phyloP scores from a whole-genome alignment of 2,888 invertebrate genomes.

The Zaprionus lineosus region DNA sequence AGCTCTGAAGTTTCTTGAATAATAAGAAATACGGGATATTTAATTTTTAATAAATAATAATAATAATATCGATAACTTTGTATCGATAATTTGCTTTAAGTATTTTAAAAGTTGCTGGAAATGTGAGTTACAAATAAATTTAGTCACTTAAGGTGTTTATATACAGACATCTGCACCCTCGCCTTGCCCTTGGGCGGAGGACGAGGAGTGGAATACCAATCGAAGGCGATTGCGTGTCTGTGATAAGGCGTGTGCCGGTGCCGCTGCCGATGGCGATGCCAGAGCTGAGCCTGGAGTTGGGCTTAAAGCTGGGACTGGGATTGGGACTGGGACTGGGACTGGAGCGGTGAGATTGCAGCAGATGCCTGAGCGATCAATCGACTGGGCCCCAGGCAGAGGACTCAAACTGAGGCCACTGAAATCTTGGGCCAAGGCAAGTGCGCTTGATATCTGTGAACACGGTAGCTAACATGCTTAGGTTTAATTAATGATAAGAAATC shows the following conservation, averaged over 20 bases:
- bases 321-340: too few relatives aligned
- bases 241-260: conserved; percentile 78
- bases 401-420: conserved; percentile 1
- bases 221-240: conserved; percentile 77
- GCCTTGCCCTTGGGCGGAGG: background rate
- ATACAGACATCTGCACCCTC: conserved; percentile 14
- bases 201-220: conserved; percentile 46
- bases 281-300: too few relatives aligned
- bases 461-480: conserved; percentile 83
- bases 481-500: conserved; percentile 83
- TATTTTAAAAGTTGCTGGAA: conserved; percentile 6
- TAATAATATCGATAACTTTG: too few relatives aligned
- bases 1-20: too few relatives aligned
- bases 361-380: conserved; percentile 56
- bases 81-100: too few relatives aligned
- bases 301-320: too few relatives aligned
- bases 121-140: conserved; percentile 3
- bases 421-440: conserved; percentile 14
- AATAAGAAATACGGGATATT: too few relatives aligned
- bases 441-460: conserved; percentile 75
- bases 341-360: conserved; percentile 38
- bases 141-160: conserved; percentile 9
- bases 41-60: too few relatives aligned
- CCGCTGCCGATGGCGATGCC: too few relatives aligned
- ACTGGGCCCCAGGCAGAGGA: conserved; percentile 13